Evolutionary conservation across 2,113 vertebrate genomes (phyloP), one percentile per base, ranked within the genome.

Genomic region (Vidua chalybeata): DNA sequence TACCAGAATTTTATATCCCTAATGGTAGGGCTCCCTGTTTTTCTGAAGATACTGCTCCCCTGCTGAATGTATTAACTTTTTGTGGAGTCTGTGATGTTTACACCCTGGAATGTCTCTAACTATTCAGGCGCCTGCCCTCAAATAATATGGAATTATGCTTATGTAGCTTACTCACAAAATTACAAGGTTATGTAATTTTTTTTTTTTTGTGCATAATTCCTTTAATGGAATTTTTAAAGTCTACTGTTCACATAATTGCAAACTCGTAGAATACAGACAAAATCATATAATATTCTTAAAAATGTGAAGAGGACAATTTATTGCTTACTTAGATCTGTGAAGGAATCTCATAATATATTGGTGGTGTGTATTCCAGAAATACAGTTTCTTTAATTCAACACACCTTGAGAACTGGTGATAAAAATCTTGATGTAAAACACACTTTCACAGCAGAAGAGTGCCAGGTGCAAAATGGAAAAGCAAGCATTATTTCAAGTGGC

Each of bases 401-500:
- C 64, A 90, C 83, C 83, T 94, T 43, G 16, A 68, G 83, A 90
- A 43, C 56, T 92, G 48, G 56, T 67, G 52, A 45, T 92, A 94
- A 82, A 88, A 92, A 77, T 90, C 76, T 68, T 92, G 56, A 79
- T 92, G 54, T 6, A 7, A 84, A 94, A 61, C 73, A 69, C 33
- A 85, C 88, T 86, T 94, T 31, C 37, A 22, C 68, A 95, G 83
- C 64, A 64, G 52, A 96, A 84, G 56, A 78, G 31, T 35, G 94
- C 96, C 96, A 95, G 96, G 93, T 96, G 94, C 93, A 88, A 55
- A 96, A 89, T 15, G 68, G 85, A 84, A 96, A 86, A 84, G 76
- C 92, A 84, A 86, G 90, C 85, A n/a, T 93, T 95, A 95, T 77
- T 84, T 86, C 77, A 68, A 95, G 84, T 89, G 62, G 17, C 87